Base-by-base conservation (phyloP, 1,140 invertebrate genomes). In the Drosophila mojavensis region DNA sequence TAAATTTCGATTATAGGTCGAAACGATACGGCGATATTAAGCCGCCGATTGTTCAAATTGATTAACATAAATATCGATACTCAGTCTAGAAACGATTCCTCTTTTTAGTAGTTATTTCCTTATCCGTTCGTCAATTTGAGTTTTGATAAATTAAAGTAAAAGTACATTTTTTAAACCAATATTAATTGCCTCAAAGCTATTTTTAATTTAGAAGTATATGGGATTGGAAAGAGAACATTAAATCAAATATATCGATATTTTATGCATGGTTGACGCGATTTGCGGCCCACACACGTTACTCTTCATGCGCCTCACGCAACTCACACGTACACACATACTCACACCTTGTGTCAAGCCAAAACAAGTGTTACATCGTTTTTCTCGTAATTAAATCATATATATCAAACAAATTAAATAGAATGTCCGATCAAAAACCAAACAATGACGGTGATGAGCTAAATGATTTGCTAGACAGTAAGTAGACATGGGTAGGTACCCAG, bases 381-480 rank as follows among this genome's bases (percentile, higher is more conserved):
- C 33, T 15, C 47, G 41, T 54, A 61, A 76, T 65, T 60, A 56
- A 65, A 43, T 69, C 7, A 78, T 53, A 64, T 47, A 62, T 39
- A 17, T 58, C 36, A 63, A 20, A 65, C 20, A 41, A 53, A 62
- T 47, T 13, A 4, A 67, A 61, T 63, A 90, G 54, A 75, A 91
- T 91, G 90, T 81, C 90, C 7, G 90, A 90, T 11, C 71, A 91
- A 56, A 89, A 91, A 39, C 55, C 75, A 41, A 91, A 84, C 39
- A 82, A 81, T 50, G 81, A 82, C 58, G 67, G 58, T 17, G 65
- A 91, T 24, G 93, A 94, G 70, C 86, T 94, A 10, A 90, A 93
- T 59, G 91, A 93, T 26, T 80, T 94, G 28, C 75, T 94, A 15
- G 93, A 94, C 74, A 94, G 93, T 94, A 63, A 81, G 89, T 80